Conservation (phyloP, 1,140 invertebrate genomes). For the Helicoverpa armigera region DNA sequence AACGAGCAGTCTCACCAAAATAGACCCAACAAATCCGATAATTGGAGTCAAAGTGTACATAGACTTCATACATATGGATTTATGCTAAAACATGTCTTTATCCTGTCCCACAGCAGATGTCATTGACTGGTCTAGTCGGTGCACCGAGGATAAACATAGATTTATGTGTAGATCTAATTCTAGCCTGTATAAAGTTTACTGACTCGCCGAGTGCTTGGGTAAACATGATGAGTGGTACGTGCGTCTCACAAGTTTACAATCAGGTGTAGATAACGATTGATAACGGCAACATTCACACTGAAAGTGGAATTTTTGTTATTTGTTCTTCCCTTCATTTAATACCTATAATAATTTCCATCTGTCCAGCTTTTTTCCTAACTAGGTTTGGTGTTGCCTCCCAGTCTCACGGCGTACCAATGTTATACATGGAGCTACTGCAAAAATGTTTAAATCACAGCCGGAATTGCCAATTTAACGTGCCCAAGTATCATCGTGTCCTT, state of each 20-base stretch:
- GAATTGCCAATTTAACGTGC: too few relatives aligned
- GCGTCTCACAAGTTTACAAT: constrained; percentile 22
- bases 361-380: neutral
- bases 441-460: too few relatives aligned
- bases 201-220: constrained; percentile 19
- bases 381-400: neutral
- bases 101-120: neutral
- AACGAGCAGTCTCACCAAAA: neutral
- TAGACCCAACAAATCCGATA: neutral
- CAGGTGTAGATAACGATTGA: constrained; percentile 45
- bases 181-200: constrained; percentile 47
- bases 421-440: too few relatives aligned
- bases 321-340: neutral
- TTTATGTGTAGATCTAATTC: constrained; percentile 29
- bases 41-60: neutral
- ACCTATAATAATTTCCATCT: neutral
- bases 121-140: constrained; percentile 2
- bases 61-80: neutral
- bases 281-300: constrained; percentile 24
- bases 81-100: neutral
- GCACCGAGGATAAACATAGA: constrained; percentile 27
- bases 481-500: too few relatives aligned
- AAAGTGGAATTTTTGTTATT: constrained; percentile 22
- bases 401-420: too few relatives aligned
- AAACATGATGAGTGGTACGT: constrained; percentile 8